Conservation (phyloP, 1,140 invertebrate genomes). For the Colletes latitarsis region DNA sequence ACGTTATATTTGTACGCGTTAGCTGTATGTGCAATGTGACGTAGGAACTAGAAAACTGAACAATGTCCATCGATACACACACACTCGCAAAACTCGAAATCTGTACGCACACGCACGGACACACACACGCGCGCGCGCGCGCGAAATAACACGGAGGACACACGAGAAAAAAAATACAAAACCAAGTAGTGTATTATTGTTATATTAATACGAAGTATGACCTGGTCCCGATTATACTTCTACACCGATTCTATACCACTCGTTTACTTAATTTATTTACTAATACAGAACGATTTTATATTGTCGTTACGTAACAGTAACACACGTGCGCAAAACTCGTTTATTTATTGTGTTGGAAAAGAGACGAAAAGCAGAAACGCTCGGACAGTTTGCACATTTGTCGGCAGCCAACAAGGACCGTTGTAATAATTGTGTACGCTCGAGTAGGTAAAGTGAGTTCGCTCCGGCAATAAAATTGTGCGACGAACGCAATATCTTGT, state of each 20-base stretch:
- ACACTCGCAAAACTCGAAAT: neutral
- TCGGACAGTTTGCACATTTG: constrained; percentile 70
- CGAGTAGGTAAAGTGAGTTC: constrained; percentile 65
- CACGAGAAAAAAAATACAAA: constrained; percentile 46
- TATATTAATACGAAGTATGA: constrained; percentile 53
- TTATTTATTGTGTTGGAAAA: constrained; percentile 76
- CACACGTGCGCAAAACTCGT: constrained; percentile 48
- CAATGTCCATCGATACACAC: constrained; percentile 45
- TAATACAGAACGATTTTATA: constrained; percentile 74
- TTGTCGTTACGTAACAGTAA: constrained; percentile 65
- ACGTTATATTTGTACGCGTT: constrained; percentile 78
- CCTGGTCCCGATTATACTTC: constrained; percentile 54
- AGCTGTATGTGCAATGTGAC: constrained; percentile 76
- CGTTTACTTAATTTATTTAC: constrained; percentile 79
- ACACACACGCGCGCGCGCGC: constrained; percentile 9
- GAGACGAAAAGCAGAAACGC: constrained; percentile 56
- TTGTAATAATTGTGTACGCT: constrained; percentile 72
- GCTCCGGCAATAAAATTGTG: constrained; percentile 72
- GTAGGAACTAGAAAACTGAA: constrained; percentile 71
- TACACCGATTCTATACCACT: constrained; percentile 65
- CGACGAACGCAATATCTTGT: constrained; percentile 59
- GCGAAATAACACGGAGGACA: constrained; percentile 47
- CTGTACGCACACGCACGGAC: constrained; percentile 34
- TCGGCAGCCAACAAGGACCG: constrained; percentile 56
- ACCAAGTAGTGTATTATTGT: constrained; percentile 73